Conservation (phyloP, 2,888 invertebrate genomes). For the Apomyelois bistriatella region DNA sequence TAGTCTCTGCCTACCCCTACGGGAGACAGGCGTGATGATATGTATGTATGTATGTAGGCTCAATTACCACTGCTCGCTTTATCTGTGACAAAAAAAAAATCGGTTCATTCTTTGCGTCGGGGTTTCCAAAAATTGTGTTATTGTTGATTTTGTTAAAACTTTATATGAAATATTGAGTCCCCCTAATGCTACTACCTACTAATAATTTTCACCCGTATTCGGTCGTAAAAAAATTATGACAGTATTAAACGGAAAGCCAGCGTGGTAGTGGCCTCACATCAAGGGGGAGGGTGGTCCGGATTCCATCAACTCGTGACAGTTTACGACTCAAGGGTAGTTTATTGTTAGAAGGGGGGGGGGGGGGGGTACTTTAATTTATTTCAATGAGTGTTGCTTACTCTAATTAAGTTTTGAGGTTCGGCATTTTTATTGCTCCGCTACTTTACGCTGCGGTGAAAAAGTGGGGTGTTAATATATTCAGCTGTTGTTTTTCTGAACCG, state of each 20-base stretch:
- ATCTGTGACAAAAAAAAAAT: no score
- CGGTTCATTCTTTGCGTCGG: no score
- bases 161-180: neutral
- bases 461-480: neutral
- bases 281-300: constrained; percentile 3
- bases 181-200: neutral
- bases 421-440: neutral
- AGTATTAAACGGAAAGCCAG: neutral
- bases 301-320: constrained; percentile 19
- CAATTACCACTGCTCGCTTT: no score
- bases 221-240: constrained; percentile 3
- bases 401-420: constrained; percentile 31
- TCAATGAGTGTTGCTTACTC: constrained; percentile 24
- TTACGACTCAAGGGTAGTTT: constrained; percentile 23
- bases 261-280: neutral
- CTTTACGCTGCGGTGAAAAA: neutral
- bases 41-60: no score
- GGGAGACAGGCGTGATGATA: no score
- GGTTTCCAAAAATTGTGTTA: no score
- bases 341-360: constrained; percentile 9
- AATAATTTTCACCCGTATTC: neutral
- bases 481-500: no score
- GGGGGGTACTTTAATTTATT: constrained; percentile 24
- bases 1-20: no score
- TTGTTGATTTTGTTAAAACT: neutral